phyloP scores from a whole-genome alignment of 2,888 invertebrate species.

The Hymenopus coronatus region DNA sequence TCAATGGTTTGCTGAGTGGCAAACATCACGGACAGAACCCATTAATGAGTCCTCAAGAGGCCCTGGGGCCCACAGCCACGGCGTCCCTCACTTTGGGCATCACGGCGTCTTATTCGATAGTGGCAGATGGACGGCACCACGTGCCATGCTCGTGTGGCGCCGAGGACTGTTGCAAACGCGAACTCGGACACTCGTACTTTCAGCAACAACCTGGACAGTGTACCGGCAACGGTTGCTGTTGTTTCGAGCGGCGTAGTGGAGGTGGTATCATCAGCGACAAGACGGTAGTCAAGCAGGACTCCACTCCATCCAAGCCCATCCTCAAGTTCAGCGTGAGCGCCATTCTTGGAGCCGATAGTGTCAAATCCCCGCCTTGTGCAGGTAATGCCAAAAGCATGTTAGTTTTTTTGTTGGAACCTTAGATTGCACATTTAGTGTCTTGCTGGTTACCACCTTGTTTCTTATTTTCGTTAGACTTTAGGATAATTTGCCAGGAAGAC shows the following conservation, averaged over 20 bases:
- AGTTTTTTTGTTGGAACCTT: too few species aligned
- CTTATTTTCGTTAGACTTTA: too few species aligned
- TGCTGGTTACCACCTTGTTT: too few species aligned
- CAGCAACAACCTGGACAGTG: slow-evolving; percentile 38
- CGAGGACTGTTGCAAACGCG: slow-evolving; percentile 22
- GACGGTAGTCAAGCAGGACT: slow-evolving; percentile 16
- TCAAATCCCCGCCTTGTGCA: slow-evolving; percentile 36
- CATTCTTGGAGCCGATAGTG: slow-evolving; percentile 67
- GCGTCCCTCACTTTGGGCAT: slow-evolving; percentile 33
- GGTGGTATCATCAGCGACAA: not conserved
- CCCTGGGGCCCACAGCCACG: slow-evolving; percentile 17
- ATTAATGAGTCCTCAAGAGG: not conserved
- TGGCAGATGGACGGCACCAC: slow-evolving; percentile 30
- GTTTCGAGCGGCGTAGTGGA: slow-evolving; percentile 44
- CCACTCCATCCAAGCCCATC: slow-evolving; percentile 60
- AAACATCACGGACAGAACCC: not conserved
- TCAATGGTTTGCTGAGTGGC: not conserved
- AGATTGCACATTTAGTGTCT: too few species aligned
- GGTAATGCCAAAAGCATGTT: slow-evolving; percentile 29
- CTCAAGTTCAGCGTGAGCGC: slow-evolving; percentile 92
- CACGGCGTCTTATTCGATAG: slow-evolving; percentile 32
- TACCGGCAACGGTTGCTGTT: slow-evolving; percentile 41
- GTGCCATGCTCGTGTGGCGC: slow-evolving; percentile 28
- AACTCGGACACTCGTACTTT: not conserved
- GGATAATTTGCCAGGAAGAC: too few species aligned